Evolutionary conservation across 2,888 invertebrate species (phyloP).

Genomic region (Podabrus alpinus): DNA sequence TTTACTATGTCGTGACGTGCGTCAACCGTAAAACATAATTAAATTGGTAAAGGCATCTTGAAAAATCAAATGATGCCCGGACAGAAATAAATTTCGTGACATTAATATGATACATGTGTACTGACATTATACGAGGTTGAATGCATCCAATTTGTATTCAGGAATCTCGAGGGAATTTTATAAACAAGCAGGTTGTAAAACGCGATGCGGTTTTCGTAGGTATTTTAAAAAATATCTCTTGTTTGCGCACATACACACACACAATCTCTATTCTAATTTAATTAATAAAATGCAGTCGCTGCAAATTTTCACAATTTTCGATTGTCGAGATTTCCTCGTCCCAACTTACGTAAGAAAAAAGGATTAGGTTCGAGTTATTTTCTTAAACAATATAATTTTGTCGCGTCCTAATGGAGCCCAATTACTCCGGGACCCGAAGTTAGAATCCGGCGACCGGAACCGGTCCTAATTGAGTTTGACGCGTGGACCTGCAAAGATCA

Average conservation of each 20-base stretch:
- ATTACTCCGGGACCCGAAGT: conserved; percentile 42
- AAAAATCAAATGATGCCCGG: conserved; percentile 19
- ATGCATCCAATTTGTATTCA: conserved; percentile 30
- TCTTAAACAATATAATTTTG: conserved; percentile 50
- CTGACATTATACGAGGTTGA: conserved; percentile 28
- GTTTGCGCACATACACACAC: neutral
- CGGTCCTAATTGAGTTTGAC: conserved; percentile 49
- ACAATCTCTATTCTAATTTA: neutral
- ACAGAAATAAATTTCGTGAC: conserved; percentile 24
- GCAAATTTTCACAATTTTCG: neutral
- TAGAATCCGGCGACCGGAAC: conserved; percentile 46
- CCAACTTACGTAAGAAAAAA: neutral
- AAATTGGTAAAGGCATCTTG: conserved; percentile 9
- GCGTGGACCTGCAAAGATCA: conserved; percentile 42
- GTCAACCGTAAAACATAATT: conserved; percentile 11
- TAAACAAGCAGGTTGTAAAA: conserved; percentile 27
- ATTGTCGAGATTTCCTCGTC: neutral
- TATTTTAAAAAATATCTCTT: conserved; percentile 16
- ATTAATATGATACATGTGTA: conserved; percentile 29
- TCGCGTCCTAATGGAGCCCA: conserved; percentile 48
- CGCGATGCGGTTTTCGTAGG: conserved; percentile 14
- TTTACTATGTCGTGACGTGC: conserved; percentile 7
- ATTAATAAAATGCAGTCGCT: neutral
- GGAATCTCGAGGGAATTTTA: conserved; percentile 26
- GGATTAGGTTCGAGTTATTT: conserved; percentile 37